A percentile compares a stretch with the other conserved stretches of the same genome.
phyloP scores from a whole-genome alignment of 37 sponge, comb jelly and placozoan species.

The Spongia lamella region DNA sequence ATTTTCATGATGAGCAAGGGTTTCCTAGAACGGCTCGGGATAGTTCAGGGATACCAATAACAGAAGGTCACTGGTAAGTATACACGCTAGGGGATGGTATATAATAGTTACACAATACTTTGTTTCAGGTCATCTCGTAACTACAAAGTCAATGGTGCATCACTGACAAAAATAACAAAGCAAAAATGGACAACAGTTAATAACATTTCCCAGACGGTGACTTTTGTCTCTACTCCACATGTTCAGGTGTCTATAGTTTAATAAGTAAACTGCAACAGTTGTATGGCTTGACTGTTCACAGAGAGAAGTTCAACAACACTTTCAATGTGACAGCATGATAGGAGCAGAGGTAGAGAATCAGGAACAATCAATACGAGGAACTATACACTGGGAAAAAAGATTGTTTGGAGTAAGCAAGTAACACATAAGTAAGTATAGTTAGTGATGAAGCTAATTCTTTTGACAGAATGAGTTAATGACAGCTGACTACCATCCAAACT shows the following conservation, averaged over 20 bases:
- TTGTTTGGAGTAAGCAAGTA: slow-evolving; percentile 34
- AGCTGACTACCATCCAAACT: neutral
- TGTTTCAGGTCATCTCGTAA: neutral
- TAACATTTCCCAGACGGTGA: neutral
- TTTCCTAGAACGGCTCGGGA: slow-evolving; percentile 24
- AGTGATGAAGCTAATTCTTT: neutral
- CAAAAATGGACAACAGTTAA: slow-evolving; percentile 11
- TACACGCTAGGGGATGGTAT: neutral
- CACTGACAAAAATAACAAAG: neutral
- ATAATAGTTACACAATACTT: neutral
- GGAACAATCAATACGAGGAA: neutral
- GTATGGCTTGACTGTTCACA: slow-evolving; percentile 6
- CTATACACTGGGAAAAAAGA: slow-evolving; percentile 46
- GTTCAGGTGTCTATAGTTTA: slow-evolving; percentile 20
- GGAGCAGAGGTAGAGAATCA: slow-evolving; percentile 68
- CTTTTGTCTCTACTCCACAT: slow-evolving; percentile 21
- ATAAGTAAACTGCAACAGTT: neutral
- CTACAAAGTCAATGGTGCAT: neutral
- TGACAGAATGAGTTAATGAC: slow-evolving; percentile 71
- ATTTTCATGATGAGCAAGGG: slow-evolving; percentile 31
- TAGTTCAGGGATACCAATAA: neutral
- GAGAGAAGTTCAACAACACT: slow-evolving; percentile 49
- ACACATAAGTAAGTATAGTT: neutral
- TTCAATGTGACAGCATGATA: slow-evolving; percentile 34
- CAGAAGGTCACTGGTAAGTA: neutral